Evolutionary conservation across 2,113 vertebrate species (phyloP).

Genomic region (Proterorhinus semilunaris): DNA sequence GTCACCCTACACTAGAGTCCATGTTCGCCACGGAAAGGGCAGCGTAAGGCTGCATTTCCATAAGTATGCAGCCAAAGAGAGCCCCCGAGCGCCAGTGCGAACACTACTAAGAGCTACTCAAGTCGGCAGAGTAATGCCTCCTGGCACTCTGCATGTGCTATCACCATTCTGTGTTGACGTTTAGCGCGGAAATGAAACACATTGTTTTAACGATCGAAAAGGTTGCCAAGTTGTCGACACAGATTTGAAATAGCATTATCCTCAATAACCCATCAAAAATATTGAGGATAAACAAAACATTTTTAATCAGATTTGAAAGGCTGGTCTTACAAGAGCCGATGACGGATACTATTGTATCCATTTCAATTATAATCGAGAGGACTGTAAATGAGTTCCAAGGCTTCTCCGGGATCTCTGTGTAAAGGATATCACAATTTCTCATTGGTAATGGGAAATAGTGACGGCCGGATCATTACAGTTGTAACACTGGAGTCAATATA

Average conservation of each 20-base stretch:
- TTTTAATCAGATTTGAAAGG: background rate
- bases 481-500: no score
- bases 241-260: background rate
- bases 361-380: no score
- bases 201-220: background rate
- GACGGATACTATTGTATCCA: no score
- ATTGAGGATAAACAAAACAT: background rate
- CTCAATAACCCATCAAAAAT: background rate
- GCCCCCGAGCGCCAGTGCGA: background rate
- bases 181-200: background rate
- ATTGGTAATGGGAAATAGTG: no score
- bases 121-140: background rate
- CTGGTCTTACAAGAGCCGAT: no score
- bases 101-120: background rate
- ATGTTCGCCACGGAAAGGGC: background rate
- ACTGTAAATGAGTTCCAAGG: no score
- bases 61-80: constrained; percentile 8
- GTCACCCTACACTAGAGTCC: background rate
- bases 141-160: background rate
- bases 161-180: background rate
- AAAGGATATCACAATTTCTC: no score
- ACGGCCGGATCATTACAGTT: no score
- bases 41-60: background rate
- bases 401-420: no score
- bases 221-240: background rate